phyloP scores from a whole-genome alignment of 2,113 vertebrate species.

The Poeciliopsis retropinna region DNA sequence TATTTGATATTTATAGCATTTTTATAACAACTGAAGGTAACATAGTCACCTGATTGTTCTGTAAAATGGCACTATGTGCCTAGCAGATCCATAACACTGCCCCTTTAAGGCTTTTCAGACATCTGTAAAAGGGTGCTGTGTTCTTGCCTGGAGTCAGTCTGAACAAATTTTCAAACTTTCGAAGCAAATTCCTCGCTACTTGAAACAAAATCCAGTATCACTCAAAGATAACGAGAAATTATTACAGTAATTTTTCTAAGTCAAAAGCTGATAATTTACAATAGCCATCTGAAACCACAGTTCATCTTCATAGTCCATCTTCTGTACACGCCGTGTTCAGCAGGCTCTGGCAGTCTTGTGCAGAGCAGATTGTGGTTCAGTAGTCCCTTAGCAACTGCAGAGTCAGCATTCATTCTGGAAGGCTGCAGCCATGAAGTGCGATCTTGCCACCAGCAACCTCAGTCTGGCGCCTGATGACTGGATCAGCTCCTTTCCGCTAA shows the following conservation, averaged over 20 bases:
- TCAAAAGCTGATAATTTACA: slow-evolving; percentile 6
- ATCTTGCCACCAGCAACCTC: slow-evolving; percentile 74
- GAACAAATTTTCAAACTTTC: not conserved
- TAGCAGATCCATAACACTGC: too few species aligned
- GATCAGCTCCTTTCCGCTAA: slow-evolving; percentile 79
- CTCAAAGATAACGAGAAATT: not conserved
- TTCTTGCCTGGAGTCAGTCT: not conserved
- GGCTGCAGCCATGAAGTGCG: slow-evolving; percentile 51
- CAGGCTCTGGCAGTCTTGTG: not conserved
- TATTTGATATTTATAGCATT: too few species aligned
- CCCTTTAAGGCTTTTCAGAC: not conserved
- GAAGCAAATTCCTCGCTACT: not conserved
- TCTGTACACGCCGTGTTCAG: slow-evolving; percentile 4
- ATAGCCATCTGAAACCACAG: not conserved
- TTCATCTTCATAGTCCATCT: slow-evolving; percentile 19
- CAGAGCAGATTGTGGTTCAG: not conserved
- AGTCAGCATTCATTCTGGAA: slow-evolving; percentile 55
- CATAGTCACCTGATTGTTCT: too few species aligned
- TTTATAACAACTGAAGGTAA: too few species aligned
- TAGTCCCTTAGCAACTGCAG: not conserved
- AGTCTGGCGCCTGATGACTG: slow-evolving; percentile 74
- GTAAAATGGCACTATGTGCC: too few species aligned
- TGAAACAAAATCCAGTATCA: not conserved
- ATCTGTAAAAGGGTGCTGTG: not conserved
- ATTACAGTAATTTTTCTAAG: not conserved